Base-by-base conservation (phyloP, 1,140 invertebrate species). In the Potamilus streckersoni region DNA sequence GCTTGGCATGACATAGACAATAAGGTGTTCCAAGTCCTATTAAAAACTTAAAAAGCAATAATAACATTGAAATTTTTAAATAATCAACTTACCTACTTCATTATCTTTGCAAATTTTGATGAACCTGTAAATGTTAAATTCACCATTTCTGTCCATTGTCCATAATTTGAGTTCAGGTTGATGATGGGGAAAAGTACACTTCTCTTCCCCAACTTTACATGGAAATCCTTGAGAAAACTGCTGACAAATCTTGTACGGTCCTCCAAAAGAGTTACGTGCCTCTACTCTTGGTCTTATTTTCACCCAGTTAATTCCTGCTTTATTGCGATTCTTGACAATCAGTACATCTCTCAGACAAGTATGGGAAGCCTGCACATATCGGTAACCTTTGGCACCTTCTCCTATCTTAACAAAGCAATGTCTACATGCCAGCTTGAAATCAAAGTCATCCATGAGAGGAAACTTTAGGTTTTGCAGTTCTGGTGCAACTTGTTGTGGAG, bases 111-210 rank as follows among this genome's bases (percentile, higher is more conserved):
- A 79, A 38, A 79, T 67, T 19, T 65, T 69, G 20, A 86, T 78
- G 72, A 86, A 86, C 56, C 73, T 73, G 2, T 68, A 58, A 31
- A 83, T 78, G 58, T 55, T 78, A 65, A 87, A 87, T 8, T 69
- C 55, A 17, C 78, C 80, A 16, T 85, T 79, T 62, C 80, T 83
- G 67, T 88, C 87, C 81, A 82, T 75, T n/a, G 78, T 76, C 87
- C 87, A 88, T 2, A 88, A 73, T 16, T 78, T 69, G 23, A 79
- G 59, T 63, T 88, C 87, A n/a, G 78, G 79, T 27, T 81, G 68
- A 60, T 82, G 84, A 64, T 88, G 87, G 15, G 84, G 73, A 80
- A 88, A 88, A 0, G 84, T 85, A 74, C 87, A 88, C 15, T 78
- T 74, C 15, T 80, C 80, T 68, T 86, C 84, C 14, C 81, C 81